These are phyloP conservation scores for Eumerus sabulonum DNA, from an alignment of 2,888 invertebrate genomes.

Conservation along the genomic window DNA sequence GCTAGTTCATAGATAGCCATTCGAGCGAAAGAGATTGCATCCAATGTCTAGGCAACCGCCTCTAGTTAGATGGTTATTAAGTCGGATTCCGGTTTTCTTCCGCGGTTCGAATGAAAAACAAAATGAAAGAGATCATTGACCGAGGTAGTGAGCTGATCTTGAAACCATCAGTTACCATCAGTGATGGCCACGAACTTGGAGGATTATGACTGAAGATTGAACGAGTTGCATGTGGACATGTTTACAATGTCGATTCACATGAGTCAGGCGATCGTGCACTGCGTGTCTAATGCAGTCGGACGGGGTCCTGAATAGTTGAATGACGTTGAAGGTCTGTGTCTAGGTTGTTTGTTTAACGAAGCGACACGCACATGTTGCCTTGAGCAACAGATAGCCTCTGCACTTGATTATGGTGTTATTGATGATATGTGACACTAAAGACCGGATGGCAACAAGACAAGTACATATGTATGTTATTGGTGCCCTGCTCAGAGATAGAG, in stretches of 20 bases:
- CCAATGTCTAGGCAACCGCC: conserved; percentile 4
- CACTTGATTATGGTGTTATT: not conserved
- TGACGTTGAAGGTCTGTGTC: too few relatives aligned
- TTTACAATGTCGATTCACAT: not conserved
- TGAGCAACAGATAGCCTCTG: conserved; percentile 6
- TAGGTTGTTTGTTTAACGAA: conserved; percentile 16
- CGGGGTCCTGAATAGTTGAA: too few relatives aligned
- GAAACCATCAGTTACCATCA: conserved; percentile 34
- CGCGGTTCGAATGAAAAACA: conserved; percentile 18
- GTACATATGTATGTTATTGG: not conserved
- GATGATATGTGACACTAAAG: too few relatives aligned
- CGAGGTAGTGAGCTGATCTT: conserved; percentile 47
- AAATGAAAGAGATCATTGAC: conserved; percentile 45
- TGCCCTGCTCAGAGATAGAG: too few relatives aligned
- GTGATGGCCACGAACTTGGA: not conserved
- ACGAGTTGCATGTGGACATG: conserved; percentile 3
- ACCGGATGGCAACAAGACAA: too few relatives aligned
- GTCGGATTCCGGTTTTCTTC: conserved; percentile 51
- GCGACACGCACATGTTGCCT: conserved; percentile 6
- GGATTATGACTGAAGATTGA: not conserved
- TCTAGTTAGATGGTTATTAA: conserved; percentile 23
- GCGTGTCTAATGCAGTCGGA: too few relatives aligned
- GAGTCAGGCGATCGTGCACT: not conserved
- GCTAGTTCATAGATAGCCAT: not conserved
- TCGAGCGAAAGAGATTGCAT: too few relatives aligned